Conservation (phyloP, 2,113 vertebrate genomes). For the Procavia capensis region DNA sequence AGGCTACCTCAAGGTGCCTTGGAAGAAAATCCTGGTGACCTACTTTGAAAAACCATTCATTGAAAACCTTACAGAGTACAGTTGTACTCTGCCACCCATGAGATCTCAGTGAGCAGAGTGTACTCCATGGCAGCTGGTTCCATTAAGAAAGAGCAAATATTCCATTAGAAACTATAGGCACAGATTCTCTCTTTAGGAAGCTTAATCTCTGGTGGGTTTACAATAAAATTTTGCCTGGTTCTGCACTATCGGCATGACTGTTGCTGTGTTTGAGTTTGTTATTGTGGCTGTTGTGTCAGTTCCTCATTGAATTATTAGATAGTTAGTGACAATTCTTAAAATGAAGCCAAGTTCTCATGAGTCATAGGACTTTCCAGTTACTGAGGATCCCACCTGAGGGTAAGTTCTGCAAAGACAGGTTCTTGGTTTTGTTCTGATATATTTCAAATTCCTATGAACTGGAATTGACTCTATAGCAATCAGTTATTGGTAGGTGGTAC, state of each 20-base stretch:
- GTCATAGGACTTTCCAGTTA: neutral
- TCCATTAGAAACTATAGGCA: neutral
- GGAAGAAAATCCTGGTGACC: neutral
- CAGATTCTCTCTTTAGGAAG: neutral
- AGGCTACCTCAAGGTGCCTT: neutral
- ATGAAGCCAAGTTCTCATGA: neutral
- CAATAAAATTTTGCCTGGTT: neutral
- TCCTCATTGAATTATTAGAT: too few relatives aligned
- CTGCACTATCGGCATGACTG: neutral
- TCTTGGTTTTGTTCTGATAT: neutral
- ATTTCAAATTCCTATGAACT: neutral
- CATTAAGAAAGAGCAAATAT: rapidly evolving
- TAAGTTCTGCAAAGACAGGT: neutral
- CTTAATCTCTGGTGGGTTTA: neutral
- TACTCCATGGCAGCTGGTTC: neutral
- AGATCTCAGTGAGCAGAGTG: neutral
- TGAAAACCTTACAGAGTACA: neutral
- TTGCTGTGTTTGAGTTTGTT: neutral
- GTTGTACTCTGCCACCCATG: neutral
- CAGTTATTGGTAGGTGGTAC: too few relatives aligned
- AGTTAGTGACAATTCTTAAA: neutral
- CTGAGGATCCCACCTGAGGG: neutral
- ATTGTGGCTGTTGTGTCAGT: too few relatives aligned
- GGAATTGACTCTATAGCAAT: too few relatives aligned
- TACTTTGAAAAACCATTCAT: neutral